Conservation (phyloP, 2,888 invertebrate species). For the Strigamia transsilvanica region DNA sequence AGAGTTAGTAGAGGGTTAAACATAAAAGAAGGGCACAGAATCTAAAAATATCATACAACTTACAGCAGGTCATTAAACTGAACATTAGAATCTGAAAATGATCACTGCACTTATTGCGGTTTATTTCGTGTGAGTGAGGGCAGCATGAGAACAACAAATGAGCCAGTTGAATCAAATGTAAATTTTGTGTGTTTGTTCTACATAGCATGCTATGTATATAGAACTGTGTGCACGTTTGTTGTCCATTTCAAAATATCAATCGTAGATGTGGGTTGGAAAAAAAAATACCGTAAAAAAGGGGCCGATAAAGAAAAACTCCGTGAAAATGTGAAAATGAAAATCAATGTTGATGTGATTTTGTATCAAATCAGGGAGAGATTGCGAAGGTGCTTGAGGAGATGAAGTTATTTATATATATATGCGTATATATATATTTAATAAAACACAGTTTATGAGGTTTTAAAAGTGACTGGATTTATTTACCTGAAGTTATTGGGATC, state of each 20-base stretch:
- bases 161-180: not conserved
- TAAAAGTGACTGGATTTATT: not conserved
- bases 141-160: not conserved
- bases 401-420: not conserved
- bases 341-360: not conserved
- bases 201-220: constrained; percentile 18
- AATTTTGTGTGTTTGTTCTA: not conserved
- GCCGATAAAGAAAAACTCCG: no score
- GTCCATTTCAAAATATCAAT: not conserved
- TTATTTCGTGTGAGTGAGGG: not conserved
- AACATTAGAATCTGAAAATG: not conserved
- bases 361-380: constrained; percentile 12
- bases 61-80: constrained; percentile 25
- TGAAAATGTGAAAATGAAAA: not conserved
- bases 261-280: not conserved
- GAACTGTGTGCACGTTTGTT: constrained; percentile 19
- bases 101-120: not conserved
- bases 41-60: not conserved
- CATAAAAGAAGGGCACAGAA: not conserved
- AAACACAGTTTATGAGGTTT: not conserved
- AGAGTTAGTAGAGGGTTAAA: not conserved
- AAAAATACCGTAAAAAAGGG: not conserved
- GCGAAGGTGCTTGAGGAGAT: constrained; percentile 41
- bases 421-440: not conserved
- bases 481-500: not conserved